A percentile compares a stretch with the other conserved stretches of the same genome.
Conservation (phyloP, 2,113 vertebrate genomes). For the Sakesphorus luctuosus region DNA sequence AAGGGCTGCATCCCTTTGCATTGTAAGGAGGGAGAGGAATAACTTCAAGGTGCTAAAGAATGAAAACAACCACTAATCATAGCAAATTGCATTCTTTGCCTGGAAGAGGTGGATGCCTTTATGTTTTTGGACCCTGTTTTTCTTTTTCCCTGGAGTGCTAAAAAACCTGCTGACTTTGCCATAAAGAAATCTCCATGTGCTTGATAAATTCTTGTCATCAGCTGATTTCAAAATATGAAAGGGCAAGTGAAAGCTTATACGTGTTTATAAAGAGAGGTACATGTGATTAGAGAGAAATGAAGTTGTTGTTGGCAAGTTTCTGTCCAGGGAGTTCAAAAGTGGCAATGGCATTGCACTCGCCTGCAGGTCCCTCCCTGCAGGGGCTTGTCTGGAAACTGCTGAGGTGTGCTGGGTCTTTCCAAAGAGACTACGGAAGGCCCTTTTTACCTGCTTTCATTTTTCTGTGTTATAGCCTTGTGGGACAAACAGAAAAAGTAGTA, state of each 20-base stretch:
- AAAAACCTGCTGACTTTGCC: neutral
- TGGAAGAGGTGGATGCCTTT: neutral
- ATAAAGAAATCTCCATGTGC: neutral
- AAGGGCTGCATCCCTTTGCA: neutral
- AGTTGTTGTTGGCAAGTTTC: neutral
- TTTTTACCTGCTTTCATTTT: neutral
- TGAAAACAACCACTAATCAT: neutral
- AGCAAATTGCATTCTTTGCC: neutral
- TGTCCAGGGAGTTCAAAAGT: neutral
- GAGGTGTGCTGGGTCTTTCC: neutral
- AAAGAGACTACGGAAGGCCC: neutral
- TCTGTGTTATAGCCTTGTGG: neutral
- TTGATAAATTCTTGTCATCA: neutral
- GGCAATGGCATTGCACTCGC: neutral
- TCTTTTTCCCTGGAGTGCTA: neutral
- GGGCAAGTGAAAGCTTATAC: neutral
- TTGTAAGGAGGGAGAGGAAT: neutral
- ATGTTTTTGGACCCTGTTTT: neutral
- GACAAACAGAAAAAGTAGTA: conserved; percentile 11
- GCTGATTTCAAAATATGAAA: neutral
- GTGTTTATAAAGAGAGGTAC: neutral
- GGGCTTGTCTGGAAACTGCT: neutral
- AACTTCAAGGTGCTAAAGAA: neutral
- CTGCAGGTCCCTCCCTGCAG: neutral
- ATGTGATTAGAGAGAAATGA: neutral